Percentiles rank a stretch among this genome's conserved stretches.
Evolutionary conservation across 1,140 invertebrate species (phyloP).

Genomic region (Aphaenogaster rudis): DNA sequence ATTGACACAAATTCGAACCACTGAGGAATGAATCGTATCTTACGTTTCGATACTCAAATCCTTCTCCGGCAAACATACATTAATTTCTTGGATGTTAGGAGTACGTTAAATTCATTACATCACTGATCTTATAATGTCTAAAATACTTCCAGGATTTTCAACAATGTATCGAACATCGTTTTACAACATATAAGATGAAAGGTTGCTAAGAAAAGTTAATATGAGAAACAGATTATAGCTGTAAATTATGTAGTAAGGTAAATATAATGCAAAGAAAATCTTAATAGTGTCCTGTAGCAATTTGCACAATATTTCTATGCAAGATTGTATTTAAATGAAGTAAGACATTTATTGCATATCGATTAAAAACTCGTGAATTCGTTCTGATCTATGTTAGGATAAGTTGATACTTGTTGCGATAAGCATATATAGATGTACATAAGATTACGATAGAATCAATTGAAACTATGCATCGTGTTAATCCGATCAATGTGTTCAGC

Average conservation of each 20-base stretch:
- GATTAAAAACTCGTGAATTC: not conserved
- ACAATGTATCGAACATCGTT: not conserved
- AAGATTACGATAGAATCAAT: constrained; percentile 16
- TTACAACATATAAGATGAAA: not conserved
- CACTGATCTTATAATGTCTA: not conserved
- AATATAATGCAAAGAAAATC: not conserved
- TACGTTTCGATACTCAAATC: not conserved
- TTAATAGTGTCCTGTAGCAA: not conserved
- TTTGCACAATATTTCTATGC: not conserved
- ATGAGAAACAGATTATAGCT: not conserved
- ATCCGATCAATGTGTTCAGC: constrained; percentile 25
- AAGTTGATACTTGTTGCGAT: not conserved
- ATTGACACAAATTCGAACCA: not conserved
- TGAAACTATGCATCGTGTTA: constrained; percentile 19
- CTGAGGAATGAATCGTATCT: not conserved
- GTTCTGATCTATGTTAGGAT: not conserved
- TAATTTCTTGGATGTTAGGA: not conserved
- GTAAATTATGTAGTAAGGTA: not conserved
- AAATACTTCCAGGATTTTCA: not conserved
- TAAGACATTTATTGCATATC: not conserved
- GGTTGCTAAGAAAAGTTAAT: not conserved
- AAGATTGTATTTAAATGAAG: not conserved
- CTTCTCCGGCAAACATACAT: not conserved
- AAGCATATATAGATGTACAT: not conserved
- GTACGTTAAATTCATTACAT: not conserved